These are phyloP conservation scores for Equus quagga DNA, from an alignment of 2,113 vertebrate genomes.

Conservation along the genomic window DNA sequence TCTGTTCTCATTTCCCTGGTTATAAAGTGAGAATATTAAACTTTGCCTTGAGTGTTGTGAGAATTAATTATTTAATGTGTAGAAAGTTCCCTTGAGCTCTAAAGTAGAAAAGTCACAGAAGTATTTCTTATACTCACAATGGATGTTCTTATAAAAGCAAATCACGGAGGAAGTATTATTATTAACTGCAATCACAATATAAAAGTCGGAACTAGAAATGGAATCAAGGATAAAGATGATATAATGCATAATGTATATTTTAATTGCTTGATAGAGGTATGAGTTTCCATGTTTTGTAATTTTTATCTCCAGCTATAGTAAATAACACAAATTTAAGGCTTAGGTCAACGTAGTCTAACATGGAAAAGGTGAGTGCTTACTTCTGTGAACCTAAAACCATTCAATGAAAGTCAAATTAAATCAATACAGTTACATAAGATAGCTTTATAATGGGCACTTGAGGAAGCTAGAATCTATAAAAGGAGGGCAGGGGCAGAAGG, in stretches of 20 bases:
- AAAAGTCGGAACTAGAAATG: background rate
- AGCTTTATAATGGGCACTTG: background rate
- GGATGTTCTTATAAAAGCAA: background rate
- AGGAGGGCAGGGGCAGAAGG: fast-evolving
- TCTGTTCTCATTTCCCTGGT: constrained; percentile 3
- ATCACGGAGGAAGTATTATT: background rate
- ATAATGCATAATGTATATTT: background rate
- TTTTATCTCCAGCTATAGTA: background rate
- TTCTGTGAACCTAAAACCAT: background rate
- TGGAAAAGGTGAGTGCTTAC: background rate
- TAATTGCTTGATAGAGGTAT: background rate
- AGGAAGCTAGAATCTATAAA: background rate
- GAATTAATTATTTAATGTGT: constrained; percentile 69
- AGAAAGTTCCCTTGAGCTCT: background rate
- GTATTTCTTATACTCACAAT: background rate
- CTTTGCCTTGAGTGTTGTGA: background rate
- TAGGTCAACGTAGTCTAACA: background rate
- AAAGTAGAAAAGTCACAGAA: background rate
- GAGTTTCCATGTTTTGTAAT: background rate
- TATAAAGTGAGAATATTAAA: constrained; percentile 48
- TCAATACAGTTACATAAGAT: background rate
- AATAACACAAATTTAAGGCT: background rate
- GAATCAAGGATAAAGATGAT: background rate
- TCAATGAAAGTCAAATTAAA: constrained; percentile 33
- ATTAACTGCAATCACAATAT: background rate